A percentile compares a stretch with the other conserved stretches of the same genome.
Conservation (phyloP, 2,888 invertebrate species). For the Dascillus cervinus region DNA sequence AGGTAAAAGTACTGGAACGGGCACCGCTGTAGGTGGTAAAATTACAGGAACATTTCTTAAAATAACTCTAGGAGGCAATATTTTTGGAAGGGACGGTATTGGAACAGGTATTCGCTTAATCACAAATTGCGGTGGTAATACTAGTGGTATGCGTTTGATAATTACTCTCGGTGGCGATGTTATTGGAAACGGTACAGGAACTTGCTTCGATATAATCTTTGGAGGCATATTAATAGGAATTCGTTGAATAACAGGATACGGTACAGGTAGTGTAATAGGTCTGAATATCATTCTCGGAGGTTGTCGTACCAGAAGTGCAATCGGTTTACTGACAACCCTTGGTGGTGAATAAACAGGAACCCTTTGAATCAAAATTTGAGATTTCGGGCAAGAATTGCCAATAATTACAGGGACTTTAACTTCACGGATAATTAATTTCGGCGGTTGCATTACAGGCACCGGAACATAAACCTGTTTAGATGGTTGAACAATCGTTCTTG, state of each 20-base stretch:
- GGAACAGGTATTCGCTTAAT: conserved; percentile 3
- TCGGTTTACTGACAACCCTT: conserved; percentile 2
- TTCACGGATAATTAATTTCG: conserved; percentile 4
- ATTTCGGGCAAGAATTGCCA: conserved; percentile 3
- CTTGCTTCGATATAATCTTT: neutral
- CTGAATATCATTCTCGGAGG: conserved; percentile 3
- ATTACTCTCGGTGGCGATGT: conserved; percentile 3
- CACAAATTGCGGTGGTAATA: conserved; percentile 3
- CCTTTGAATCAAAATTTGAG: conserved; percentile 3
- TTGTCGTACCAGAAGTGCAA: conserved; percentile 4
- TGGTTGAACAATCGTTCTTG: conserved; percentile 1
- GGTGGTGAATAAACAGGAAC: conserved; percentile 5
- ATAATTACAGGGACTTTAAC: conserved; percentile 2
- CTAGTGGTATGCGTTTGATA: conserved; percentile 4
- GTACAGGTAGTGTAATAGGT: conserved; percentile 6
- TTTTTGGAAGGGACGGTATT: too few species aligned
- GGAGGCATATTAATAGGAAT: conserved; percentile 2
- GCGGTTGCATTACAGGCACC: conserved; percentile 1
- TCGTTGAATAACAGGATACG: conserved; percentile 5
- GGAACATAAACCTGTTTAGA: too few species aligned
- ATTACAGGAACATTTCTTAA: conserved; percentile 5
- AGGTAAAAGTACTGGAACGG: conserved; percentile 3
- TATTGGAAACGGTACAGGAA: conserved; percentile 1
- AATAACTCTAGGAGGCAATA: conserved; percentile 4
- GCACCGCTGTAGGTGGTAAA: conserved; percentile 7